Percentiles rank a stretch among this genome's conserved stretches.
phyloP scores from a whole-genome alignment of 2,797 vertebrate species.

The Mus minutoides region DNA sequence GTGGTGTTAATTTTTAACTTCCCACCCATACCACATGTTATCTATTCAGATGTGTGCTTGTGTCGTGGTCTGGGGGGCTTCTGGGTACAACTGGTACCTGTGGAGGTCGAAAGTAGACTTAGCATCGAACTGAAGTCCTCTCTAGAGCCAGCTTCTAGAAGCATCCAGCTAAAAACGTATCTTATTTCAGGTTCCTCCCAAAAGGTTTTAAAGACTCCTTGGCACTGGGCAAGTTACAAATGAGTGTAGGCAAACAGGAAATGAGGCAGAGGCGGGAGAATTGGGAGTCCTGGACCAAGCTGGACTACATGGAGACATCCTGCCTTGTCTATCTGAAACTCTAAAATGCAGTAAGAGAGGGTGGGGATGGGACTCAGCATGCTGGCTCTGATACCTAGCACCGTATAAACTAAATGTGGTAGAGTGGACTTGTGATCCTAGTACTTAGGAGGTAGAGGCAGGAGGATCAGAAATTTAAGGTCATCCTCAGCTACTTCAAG shows the following conservation, averaged over 20 bases:
- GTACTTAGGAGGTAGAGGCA: neutral
- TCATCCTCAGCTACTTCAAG: neutral
- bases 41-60: constrained; percentile 39
- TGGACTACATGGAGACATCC: neutral
- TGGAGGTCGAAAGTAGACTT: constrained; percentile 47
- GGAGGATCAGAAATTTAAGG: neutral
- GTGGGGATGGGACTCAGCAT: neutral
- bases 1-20: constrained; percentile 66
- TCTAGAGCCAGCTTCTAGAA: neutral
- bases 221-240: neutral
- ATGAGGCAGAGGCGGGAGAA: neutral
- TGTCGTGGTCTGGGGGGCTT: neutral
- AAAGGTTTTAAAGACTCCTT: neutral
- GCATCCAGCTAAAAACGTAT: neutral
- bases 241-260: neutral
- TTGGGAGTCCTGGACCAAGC: neutral
- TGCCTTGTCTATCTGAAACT: neutral
- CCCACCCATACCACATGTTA: neutral
- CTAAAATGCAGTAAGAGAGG: neutral
- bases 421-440: neutral
- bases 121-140: neutral
- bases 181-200: neutral
- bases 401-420: neutral
- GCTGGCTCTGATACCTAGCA: neutral
- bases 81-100: neutral